Conservation (phyloP, 2,888 invertebrate species). For the Frankliniella intonsa region DNA sequence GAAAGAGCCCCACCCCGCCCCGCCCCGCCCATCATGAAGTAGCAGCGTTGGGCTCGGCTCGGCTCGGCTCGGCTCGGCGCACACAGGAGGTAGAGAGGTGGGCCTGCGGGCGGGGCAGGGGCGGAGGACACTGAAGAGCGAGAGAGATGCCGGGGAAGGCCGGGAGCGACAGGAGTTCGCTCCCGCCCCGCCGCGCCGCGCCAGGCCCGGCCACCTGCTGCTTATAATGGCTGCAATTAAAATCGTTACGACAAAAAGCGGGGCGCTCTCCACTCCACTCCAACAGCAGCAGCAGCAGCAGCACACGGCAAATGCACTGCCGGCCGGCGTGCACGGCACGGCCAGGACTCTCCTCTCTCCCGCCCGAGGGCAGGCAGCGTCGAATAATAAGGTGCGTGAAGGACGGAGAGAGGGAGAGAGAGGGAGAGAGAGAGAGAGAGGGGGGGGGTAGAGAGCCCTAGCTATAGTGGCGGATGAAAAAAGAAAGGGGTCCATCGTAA, state of each 20-base stretch:
- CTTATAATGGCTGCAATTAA: slow-evolving; percentile 32
- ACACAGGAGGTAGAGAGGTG: neutral
- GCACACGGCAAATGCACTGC: neutral
- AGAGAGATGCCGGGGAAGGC: neutral
- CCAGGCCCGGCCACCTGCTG: slow-evolving; percentile 31
- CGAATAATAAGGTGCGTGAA: neutral
- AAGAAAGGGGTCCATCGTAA: slow-evolving; percentile 10
- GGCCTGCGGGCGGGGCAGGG: neutral
- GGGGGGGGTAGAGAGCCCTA: neutral
- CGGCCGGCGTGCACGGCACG: neutral
- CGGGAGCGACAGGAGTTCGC: neutral
- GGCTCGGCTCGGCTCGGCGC: neutral
- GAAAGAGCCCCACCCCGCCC: neutral
- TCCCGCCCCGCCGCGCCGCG: neutral
- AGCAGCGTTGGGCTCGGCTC: too few species aligned
- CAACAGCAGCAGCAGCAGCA: neutral
- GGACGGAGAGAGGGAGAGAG: neutral
- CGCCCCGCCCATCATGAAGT: neutral
- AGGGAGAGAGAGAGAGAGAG: neutral
- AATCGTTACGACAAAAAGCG: slow-evolving; percentile 28
- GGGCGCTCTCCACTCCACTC: too few species aligned
- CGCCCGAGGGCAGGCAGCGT: too few species aligned
- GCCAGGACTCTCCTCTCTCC: neutral
- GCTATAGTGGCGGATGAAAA: neutral
- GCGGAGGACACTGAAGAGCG: neutral